A percentile compares a stretch with the other conserved stretches of the same genome.
Evolutionary conservation across 2,888 invertebrate genomes (phyloP).

Genomic region (Hesperia comma): DNA sequence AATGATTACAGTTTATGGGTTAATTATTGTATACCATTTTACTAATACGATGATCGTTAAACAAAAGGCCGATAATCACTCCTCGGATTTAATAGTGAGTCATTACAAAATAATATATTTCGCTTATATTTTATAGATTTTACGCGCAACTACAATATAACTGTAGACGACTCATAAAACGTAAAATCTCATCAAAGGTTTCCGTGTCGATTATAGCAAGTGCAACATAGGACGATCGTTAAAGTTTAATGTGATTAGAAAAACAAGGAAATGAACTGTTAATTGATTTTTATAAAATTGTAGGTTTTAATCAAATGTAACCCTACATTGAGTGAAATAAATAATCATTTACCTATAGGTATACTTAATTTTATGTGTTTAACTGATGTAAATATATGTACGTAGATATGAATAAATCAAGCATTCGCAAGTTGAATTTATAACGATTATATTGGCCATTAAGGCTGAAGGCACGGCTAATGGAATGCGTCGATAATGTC

Average conservation of each 20-base stretch:
- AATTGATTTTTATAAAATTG: neutral
- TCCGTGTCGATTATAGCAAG: slow-evolving; percentile 37
- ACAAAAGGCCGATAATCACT: slow-evolving; percentile 54
- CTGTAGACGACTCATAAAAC: slow-evolving; percentile 47
- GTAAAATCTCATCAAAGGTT: slow-evolving; percentile 49
- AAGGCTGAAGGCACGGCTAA: slow-evolving; percentile 39
- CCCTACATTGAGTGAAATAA: neutral
- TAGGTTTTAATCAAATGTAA: neutral
- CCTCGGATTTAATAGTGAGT: slow-evolving; percentile 49
- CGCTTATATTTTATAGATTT: slow-evolving; percentile 46
- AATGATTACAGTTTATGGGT: slow-evolving; percentile 55
- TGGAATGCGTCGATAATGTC: slow-evolving; percentile 49
- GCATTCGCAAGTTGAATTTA: slow-evolving; percentile 7
- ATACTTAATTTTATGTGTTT: neutral
- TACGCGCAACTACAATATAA: slow-evolving; percentile 39
- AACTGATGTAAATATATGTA: neutral
- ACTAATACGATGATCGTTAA: slow-evolving; percentile 50
- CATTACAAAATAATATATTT: slow-evolving; percentile 48
- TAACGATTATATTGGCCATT: slow-evolving; percentile 11
- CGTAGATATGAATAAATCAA: slow-evolving; percentile 11
- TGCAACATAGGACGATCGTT: slow-evolving; percentile 29
- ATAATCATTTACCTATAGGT: neutral
- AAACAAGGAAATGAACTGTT: slow-evolving; percentile 23
- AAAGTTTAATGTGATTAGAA: slow-evolving; percentile 25
- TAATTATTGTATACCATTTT: slow-evolving; percentile 50